A percentile compares a stretch with the other conserved stretches of the same genome.
Conservation (phyloP, 1,140 invertebrate species). For the Holcopasites calliopsidis region DNA sequence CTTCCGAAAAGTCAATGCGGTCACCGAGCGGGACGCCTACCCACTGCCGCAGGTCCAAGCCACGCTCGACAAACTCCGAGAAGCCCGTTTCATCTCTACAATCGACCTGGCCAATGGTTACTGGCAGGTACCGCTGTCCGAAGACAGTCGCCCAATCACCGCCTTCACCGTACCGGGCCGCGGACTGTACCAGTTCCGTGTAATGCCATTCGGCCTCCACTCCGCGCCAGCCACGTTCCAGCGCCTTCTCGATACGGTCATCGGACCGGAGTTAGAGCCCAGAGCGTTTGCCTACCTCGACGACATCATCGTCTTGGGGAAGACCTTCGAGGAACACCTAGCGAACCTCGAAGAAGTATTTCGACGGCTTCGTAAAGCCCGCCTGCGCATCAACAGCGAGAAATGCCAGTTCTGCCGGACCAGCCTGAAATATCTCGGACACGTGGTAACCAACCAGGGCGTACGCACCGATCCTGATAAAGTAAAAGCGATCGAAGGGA, state of each 20-base stretch:
- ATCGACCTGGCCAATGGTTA: background rate
- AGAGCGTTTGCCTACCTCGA: constrained; percentile 62
- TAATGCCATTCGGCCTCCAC: no score
- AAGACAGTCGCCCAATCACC: background rate
- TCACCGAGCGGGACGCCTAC: background rate
- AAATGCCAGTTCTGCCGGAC: background rate
- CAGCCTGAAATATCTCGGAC: constrained; percentile 54
- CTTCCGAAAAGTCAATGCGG: background rate
- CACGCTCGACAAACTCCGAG: background rate
- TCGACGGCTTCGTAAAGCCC: background rate
- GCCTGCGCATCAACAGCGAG: constrained; percentile 31
- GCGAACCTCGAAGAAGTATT: no score
- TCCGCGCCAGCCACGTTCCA: constrained; percentile 21
- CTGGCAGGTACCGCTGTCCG: background rate
- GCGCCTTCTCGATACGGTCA: constrained; percentile 1
- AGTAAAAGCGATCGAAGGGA: constrained; percentile 55
- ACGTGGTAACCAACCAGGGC: constrained; percentile 63
- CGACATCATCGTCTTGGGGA: constrained; percentile 61
- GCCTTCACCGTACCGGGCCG: constrained; percentile 2
- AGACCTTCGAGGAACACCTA: constrained; percentile 25
- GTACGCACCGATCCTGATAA: constrained; percentile 71
- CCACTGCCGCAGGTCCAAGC: no score
- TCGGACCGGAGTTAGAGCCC: constrained; percentile 60
- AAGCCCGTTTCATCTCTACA: background rate
- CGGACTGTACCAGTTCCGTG: no score